Evolutionary conservation across 2,888 invertebrate species (phyloP).

Genomic region (Smittia sp.): DNA sequence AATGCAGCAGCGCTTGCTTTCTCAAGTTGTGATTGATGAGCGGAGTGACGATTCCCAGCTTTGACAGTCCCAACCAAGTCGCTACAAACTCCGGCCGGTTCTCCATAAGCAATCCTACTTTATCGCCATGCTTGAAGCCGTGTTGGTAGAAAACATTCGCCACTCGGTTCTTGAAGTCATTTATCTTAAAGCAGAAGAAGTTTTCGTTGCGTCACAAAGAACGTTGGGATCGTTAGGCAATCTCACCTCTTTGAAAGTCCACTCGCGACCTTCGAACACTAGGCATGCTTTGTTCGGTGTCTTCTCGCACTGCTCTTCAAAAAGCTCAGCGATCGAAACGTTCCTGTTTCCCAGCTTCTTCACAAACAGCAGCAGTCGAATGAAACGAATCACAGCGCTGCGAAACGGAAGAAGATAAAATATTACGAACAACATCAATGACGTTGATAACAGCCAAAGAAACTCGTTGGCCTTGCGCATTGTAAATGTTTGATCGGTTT

Average conservation of each 20-base stretch:
- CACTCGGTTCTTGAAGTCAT: conserved; percentile 82
- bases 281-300: conserved; percentile 84
- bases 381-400: conserved; percentile 70
- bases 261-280: conserved; percentile 75
- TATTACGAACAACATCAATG: too few species aligned
- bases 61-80: conserved; percentile 89
- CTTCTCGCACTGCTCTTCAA: conserved; percentile 68
- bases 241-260: conserved; percentile 79
- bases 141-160: conserved; percentile 75
- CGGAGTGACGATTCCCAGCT: conserved; percentile 79
- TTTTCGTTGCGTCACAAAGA: background rate
- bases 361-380: conserved; percentile 64
- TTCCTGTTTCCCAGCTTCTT: conserved; percentile 66
- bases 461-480: too few species aligned
- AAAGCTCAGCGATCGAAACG: conserved; percentile 74
- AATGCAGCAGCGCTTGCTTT: conserved; percentile 80
- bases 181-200: conserved; percentile 60
- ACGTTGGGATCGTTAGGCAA: background rate
- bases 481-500: too few species aligned
- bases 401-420: background rate
- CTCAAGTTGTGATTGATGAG: conserved; percentile 92
- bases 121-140: conserved; percentile 85
- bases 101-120: conserved; percentile 85
- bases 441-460: too few species aligned
- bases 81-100: conserved; percentile 90